These are phyloP conservation scores for Stigmatopora argus DNA, from an alignment of 2,113 vertebrate species.

Conservation along the genomic window DNA sequence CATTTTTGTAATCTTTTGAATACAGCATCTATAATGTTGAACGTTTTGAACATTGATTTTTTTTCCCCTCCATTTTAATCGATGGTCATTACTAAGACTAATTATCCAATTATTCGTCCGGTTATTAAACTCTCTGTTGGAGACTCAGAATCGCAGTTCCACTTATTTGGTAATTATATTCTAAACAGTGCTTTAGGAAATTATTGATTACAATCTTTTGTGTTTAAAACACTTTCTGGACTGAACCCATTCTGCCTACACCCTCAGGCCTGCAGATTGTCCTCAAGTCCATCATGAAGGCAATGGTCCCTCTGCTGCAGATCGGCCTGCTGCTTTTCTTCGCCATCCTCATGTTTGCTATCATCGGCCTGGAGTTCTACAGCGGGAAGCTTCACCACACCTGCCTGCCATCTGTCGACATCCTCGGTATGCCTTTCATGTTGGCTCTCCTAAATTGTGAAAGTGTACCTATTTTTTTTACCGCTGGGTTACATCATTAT, in stretches of 20 bases:
- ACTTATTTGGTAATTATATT: neutral
- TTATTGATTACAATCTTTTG: neutral
- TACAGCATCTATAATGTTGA: too few species aligned
- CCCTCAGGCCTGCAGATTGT: constrained; percentile 75
- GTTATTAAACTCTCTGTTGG: neutral
- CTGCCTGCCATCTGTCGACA: constrained; percentile 60
- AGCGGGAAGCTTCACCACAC: constrained; percentile 78
- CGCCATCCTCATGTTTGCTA: constrained; percentile 79
- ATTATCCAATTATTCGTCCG: neutral
- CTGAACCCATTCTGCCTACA: neutral
- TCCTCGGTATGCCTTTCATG: constrained; percentile 54
- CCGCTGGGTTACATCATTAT: neutral
- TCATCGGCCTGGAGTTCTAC: constrained; percentile 79
- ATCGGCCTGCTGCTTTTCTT: constrained; percentile 78
- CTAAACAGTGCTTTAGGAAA: neutral
- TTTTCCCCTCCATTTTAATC: too few species aligned
- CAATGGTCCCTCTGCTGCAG: constrained; percentile 78
- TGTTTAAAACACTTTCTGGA: neutral
- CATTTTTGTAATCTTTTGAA: too few species aligned
- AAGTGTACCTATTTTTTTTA: too few species aligned
- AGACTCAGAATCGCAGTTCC: neutral
- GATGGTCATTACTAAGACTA: neutral
- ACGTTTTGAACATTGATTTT: too few species aligned
- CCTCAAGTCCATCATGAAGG: constrained; percentile 80
- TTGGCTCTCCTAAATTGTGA: too few species aligned